Conservation (phyloP, 1,140 invertebrate species). For the Lepidurus packardi region DNA sequence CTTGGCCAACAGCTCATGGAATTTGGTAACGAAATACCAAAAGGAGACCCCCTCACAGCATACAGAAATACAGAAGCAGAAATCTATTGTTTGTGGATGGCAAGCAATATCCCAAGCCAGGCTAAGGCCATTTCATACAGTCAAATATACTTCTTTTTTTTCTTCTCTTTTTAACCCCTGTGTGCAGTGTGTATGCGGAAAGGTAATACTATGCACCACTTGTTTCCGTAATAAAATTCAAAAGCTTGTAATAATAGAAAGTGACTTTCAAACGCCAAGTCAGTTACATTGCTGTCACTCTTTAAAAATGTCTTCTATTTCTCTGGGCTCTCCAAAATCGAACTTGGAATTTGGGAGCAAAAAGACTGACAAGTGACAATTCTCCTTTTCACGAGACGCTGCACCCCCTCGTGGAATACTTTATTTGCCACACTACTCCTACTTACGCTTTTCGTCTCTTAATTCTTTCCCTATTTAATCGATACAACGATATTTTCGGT, state of each 20-base stretch:
- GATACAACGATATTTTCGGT: neutral
- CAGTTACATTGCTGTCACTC: no score
- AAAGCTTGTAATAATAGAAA: no score
- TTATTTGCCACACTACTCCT: neutral
- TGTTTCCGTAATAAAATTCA: no score
- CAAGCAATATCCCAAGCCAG: neutral
- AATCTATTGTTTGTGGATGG: neutral
- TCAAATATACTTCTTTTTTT: neutral
- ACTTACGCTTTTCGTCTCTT: neutral
- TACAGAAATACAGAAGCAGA: neutral
- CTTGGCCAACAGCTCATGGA: neutral
- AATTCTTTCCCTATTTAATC: neutral
- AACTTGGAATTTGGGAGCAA: neutral
- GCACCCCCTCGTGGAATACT: neutral
- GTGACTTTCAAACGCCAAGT: no score
- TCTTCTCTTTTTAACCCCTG: no score
- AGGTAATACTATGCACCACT: no score
- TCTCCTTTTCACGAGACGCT: neutral
- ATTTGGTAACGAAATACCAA: no score
- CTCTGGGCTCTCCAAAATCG: no score
- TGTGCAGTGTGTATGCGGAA: no score
- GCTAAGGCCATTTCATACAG: neutral
- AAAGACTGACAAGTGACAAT: slow-evolving; percentile 1
- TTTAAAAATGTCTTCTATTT: no score
- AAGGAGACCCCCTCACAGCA: neutral